phyloP scores from a whole-genome alignment of 2,888 invertebrate species.

The Cantharis flavilabris region DNA sequence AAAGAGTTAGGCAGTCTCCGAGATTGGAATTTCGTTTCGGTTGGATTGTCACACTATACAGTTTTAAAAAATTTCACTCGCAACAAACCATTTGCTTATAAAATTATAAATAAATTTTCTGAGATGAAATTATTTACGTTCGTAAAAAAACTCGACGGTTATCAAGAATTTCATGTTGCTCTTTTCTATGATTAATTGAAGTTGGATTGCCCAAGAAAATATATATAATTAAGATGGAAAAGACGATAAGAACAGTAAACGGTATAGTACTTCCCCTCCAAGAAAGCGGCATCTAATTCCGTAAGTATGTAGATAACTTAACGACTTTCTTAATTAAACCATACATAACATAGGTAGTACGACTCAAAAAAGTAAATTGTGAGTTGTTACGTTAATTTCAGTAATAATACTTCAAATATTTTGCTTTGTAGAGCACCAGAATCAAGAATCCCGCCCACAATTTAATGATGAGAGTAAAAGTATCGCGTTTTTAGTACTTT shows the following conservation, averaged over 20 bases:
- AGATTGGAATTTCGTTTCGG: constrained; percentile 27
- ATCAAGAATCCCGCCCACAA: neutral
- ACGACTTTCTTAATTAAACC: constrained; percentile 25
- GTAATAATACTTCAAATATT: neutral
- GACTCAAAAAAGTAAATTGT: neutral
- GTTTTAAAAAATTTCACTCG: neutral
- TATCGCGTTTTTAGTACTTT: neutral
- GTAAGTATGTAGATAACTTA: constrained; percentile 22
- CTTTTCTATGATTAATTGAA: constrained; percentile 22
- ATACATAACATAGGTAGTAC: constrained; percentile 7
- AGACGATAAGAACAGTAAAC: constrained; percentile 21
- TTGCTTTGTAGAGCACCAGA: neutral
- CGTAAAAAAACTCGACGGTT: neutral
- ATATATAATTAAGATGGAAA: constrained; percentile 26
- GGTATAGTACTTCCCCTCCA: constrained; percentile 19
- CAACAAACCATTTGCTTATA: neutral
- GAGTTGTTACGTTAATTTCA: neutral
- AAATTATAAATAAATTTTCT: neutral
- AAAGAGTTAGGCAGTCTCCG: constrained; percentile 18
- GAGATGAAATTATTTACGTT: neutral
- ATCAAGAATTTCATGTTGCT: neutral
- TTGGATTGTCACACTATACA: constrained; percentile 23
- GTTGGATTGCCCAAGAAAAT: constrained; percentile 22
- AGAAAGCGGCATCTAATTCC: constrained; percentile 11
- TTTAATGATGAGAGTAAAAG: neutral